Evolutionary conservation across 1,140 invertebrate species (phyloP).

Genomic region (Aphis gossypii): DNA sequence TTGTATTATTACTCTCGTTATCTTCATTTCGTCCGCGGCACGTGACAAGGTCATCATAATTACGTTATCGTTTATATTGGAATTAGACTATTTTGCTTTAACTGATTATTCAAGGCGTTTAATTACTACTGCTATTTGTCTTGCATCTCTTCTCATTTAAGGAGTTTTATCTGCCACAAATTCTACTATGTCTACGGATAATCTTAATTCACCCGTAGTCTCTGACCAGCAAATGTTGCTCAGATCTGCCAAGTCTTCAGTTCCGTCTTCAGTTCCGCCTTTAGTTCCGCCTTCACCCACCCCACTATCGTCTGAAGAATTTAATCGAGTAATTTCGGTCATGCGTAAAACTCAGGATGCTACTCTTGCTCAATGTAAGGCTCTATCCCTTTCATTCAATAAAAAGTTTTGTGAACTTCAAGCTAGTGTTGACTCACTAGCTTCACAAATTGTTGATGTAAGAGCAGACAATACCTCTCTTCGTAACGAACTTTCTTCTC

Average conservation of each 20-base stretch:
- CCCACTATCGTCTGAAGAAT: constrained; percentile 3
- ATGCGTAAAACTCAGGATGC: constrained; percentile 14
- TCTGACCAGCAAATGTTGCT: constrained; percentile 1
- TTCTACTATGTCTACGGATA: not conserved
- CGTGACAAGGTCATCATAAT: not conserved
- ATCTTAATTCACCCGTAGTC: not conserved
- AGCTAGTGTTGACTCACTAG: not conserved
- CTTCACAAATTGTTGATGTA: constrained; percentile 17
- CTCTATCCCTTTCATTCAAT: constrained; percentile 7
- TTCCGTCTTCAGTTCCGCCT: not conserved
- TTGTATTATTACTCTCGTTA: not conserved
- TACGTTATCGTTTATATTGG: not conserved
- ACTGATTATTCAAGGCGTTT: not conserved
- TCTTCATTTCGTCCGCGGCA: not conserved
- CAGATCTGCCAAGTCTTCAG: not conserved
- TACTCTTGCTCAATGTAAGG: not conserved
- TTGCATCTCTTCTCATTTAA: not conserved
- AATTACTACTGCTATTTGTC: not conserved
- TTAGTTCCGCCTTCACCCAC: not conserved
- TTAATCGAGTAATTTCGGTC: constrained; percentile 7
- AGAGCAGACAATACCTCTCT: not conserved
- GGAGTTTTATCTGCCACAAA: not conserved
- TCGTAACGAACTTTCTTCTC: too few relatives aligned
- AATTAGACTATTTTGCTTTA: not conserved
- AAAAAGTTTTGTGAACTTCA: not conserved